These are phyloP conservation scores for Tipula confusa DNA, from an alignment of 2,888 invertebrate species.

Conservation along the genomic window DNA sequence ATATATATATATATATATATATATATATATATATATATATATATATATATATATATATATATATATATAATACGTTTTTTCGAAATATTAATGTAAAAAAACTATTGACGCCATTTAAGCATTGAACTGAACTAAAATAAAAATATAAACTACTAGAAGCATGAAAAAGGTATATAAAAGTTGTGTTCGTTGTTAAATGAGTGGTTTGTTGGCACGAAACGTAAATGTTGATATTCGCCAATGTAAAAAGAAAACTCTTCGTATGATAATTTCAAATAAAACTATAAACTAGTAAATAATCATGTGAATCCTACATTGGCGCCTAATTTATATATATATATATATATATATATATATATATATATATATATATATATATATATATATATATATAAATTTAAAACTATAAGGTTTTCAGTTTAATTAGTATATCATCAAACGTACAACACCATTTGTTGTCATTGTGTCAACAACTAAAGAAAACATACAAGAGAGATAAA, in stretches of 20 bases:
- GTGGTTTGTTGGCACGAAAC: not conserved
- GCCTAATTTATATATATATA: not conserved
- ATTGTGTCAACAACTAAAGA: not conserved
- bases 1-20: no score
- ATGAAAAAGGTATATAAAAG: constrained; percentile 25
- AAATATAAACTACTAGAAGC: not conserved
- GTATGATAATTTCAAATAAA: not conserved
- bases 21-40: no score
- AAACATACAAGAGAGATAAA: not conserved
- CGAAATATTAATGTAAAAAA: not conserved
- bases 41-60: no score
- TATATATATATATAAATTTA: not conserved
- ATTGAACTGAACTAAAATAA: not conserved
- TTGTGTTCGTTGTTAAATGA: not conserved
- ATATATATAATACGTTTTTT: no score
- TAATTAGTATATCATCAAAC: not conserved
- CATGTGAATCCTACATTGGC: not conserved
- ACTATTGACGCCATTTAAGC: not conserved
- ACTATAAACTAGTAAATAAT: not conserved
- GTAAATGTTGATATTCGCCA: not conserved
- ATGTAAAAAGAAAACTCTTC: not conserved
- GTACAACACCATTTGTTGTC: not conserved
- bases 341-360: not conserved
- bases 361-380: not conserved
- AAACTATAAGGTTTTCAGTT: not conserved